Percentiles rank a stretch among this genome's conserved stretches.
These are phyloP conservation scores for Zalophus californianus DNA, from an alignment of 2,797 vertebrate genomes.

Conservation along the genomic window DNA sequence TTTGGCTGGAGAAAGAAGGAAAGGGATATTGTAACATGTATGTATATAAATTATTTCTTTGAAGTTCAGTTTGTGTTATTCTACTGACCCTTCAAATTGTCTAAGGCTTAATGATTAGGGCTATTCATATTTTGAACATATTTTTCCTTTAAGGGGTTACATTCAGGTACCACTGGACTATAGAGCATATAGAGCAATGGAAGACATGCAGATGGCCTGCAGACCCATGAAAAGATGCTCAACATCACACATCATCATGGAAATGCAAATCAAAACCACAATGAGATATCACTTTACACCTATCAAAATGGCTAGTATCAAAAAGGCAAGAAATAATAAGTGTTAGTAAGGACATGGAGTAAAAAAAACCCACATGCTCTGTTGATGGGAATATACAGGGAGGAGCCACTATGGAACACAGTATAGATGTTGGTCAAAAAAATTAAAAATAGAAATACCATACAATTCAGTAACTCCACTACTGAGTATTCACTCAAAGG, in stretches of 20 bases:
- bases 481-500: background rate
- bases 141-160: background rate
- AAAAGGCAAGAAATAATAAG: background rate
- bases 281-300: background rate
- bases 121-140: slow-evolving; percentile 36
- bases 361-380: background rate
- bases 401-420: background rate
- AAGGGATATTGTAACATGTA: background rate
- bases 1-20: background rate
- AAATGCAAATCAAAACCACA: background rate
- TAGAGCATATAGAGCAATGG: background rate
- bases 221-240: background rate
- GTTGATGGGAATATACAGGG: background rate
- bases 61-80: slow-evolving; percentile 28
- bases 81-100: slow-evolving; percentile 38
- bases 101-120: background rate
- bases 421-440: background rate
- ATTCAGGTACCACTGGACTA: background rate
- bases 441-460: background rate
- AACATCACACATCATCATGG: background rate
- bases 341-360: background rate
- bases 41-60: slow-evolving; percentile 46
- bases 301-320: background rate
- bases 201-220: background rate
- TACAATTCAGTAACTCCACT: background rate